Base-by-base conservation (phyloP, 2,888 invertebrate genomes). In the Selenia dentaria region DNA sequence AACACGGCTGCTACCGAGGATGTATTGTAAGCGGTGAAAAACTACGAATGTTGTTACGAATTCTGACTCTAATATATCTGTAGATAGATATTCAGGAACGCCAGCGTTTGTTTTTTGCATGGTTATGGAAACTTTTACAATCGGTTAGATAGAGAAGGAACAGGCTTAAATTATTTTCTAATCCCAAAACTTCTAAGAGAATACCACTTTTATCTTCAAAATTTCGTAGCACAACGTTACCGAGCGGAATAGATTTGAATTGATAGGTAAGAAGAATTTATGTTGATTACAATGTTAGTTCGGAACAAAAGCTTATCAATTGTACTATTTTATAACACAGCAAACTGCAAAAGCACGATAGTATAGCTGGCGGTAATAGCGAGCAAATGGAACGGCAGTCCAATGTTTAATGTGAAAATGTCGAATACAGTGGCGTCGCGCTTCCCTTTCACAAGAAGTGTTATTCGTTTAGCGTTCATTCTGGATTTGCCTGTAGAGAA, bases 311-410 rank as follows among this genome's bases (percentile, higher is more conserved):
- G n/a, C n/a, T n/a, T n/a, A n/a, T n/a, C n/a, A n/a, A n/a, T n/a
- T n/a, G n/a, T n/a, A n/a, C n/a, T n/a, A n/a, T n/a, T 36, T 6
- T 68, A 73, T n/a, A 78, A 51, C 13, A 69, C 53, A 26, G 76
- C 74, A 38, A 83, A 77, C 49, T 84, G 82, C 22, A 83, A 41
- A 2, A 85, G 57, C 13, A 83, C 72, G 8, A 82, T 69, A 1
- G 79, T 79, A 40, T 85, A 85, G 12, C 74, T 76, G 6, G 83
- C 76, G 1, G 74, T 72, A 10, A 84, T 57, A 1, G 70, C 71
- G 1, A 83, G 45, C 4, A 82, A 52, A 10, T 70, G 62, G 2
- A 82, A 54, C 0, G 75, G 74, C n/a, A 83, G 54, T 1, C 60
- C 59, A 18, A 59, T 61, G 44, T n/a, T n/a, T n/a, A n/a, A n/a